Evolutionary conservation across 2,888 invertebrate species (phyloP), one percentile per base, ranked within the genome.

Genomic region (Sericinus montela): DNA sequence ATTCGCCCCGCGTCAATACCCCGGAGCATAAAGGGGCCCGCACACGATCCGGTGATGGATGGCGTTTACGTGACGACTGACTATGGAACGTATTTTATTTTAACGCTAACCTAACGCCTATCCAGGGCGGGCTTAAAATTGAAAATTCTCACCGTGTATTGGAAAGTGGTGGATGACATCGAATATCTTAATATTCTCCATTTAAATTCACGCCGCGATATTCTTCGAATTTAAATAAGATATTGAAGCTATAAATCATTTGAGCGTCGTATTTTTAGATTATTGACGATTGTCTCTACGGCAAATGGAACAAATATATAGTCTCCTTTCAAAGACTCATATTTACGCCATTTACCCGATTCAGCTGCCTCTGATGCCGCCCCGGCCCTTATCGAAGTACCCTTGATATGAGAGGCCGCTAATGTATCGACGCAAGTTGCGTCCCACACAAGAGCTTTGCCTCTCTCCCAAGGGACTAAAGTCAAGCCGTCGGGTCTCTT

Each of bases 11-110:
- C 83, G 77, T 85, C 83, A 79, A 76, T 85, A 73, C 69, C 53
- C 55, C 55, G 66, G 65, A 67, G 69, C 63, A 68, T 70, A 69
- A 65, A 65, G 62, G 61, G 54, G 52, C 52, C 47, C 52, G 49
- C 63, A 70, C 65, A 70, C 72, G 59, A 51, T 60, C 63, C 42
- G 40, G 75, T 86, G 88, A 88, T 87, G 83, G 87, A 88, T 87
- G 75, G 79, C 67, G 66, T 64, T 71, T 83, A 88, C 87, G 88
- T 88, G 88, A 84, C 82, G 80, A 69, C 75, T 72, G 77, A 71
- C 76, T 75, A 75, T 49, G 50, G 53, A 47, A 56, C 64, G 75
- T 79, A 78, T 85, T 86, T 86, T 87, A 84, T 84, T 86, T 82
- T 84, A 86, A 83, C 80, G 75, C 81, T 70, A 65, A 66, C 72